Evolutionary conservation across 2,888 invertebrate genomes (phyloP), one percentile per base, ranked within the genome.

Genomic region (Monochamus alternatus): DNA sequence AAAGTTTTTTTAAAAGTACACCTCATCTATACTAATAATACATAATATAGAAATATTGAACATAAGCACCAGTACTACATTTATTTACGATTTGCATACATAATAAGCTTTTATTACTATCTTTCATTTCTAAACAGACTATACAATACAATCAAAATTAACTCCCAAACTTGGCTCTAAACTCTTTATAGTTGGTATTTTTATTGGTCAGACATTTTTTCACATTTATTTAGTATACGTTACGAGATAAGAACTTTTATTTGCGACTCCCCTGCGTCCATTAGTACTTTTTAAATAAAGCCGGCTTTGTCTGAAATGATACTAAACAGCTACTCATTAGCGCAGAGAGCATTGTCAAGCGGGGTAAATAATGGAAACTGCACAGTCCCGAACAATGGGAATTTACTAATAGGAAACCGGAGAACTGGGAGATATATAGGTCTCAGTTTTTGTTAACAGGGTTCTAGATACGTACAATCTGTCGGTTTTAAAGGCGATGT

Each of bases 401-500:
- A 47, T 3, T 47, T 47, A 47, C 47, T 47, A 47, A 47, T 47
- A 12, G 47, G 47, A 47, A 47, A 9, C 47, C 8, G 47, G 47
- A 47, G 38, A 47, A 47, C 12, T 12, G 47, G 4, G 47, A 47
- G 3, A 47, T 47, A 47, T 38, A 47, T 12, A 47, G 47, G 9
- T 47, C 3, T 12, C 47, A 12, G 47, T 47, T 47, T 47, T 47
- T 47, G 47, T 47, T 47, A 47, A 38, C 38, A 3, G 47, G 10
- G 12, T 47, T 3, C 44, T 47, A 47, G 10, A 9, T 47, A 71
- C 63, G 31, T 51, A 62, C 71, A 71, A 62, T 71, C 30, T 63
- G 52, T 70, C 62, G n/a, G 32, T 43, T 63, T 43, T 63, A 63
- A 63, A 63, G 62, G n/a, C 43, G 43, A 43, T 43, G 43, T 63